These are phyloP conservation scores for Leptobrachium leishanense DNA, from an alignment of 2,113 vertebrate species.

Conservation along the genomic window DNA sequence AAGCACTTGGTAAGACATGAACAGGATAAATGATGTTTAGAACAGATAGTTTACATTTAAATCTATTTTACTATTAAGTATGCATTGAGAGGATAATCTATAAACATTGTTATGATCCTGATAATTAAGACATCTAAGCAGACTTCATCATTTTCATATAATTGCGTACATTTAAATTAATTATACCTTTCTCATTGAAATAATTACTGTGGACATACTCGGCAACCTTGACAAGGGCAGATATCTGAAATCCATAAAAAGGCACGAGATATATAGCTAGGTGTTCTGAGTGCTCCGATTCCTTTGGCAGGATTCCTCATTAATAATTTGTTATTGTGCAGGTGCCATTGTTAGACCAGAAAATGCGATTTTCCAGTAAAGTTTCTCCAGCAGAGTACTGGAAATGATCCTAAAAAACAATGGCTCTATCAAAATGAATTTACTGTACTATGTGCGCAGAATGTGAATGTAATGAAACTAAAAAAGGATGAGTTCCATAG, in stretches of 20 bases:
- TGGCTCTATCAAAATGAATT: constrained; percentile 16
- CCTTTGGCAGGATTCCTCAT: background rate
- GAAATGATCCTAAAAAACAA: constrained; percentile 26
- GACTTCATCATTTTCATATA: no score
- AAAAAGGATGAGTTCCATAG: background rate
- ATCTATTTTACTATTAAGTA: no score
- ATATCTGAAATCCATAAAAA: background rate
- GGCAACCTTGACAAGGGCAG: no score
- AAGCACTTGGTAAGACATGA: no score
- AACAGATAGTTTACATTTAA: no score
- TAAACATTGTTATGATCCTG: no score
- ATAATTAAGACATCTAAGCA: no score
- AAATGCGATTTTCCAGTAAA: constrained; percentile 15
- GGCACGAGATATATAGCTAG: background rate
- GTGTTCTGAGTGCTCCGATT: background rate
- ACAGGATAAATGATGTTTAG: no score
- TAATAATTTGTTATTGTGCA: background rate
- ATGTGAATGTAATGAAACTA: background rate
- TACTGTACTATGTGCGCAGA: background rate
- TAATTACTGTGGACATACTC: background rate
- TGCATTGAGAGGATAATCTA: no score
- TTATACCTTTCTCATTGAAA: background rate
- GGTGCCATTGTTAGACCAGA: constrained; percentile 21
- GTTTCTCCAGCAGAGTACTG: constrained; percentile 10
- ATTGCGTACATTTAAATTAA: no score